Percentiles rank a stretch among this genome's conserved stretches.
Evolutionary conservation across 2,888 invertebrate genomes (phyloP).

Genomic region (Mamestra brassicae): DNA sequence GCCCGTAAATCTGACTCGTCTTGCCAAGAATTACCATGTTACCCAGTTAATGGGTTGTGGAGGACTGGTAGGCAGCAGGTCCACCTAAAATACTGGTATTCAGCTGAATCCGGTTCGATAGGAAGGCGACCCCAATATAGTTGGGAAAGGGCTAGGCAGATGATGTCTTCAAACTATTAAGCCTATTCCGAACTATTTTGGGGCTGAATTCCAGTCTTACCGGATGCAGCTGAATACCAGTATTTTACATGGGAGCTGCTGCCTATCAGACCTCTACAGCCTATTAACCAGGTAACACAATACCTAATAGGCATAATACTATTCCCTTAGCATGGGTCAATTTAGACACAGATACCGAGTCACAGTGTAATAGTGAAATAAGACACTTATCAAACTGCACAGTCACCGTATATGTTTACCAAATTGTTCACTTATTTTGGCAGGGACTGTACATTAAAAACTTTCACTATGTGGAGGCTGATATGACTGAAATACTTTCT

Average conservation of each 20-base stretch:
- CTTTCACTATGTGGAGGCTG: constrained; percentile 29
- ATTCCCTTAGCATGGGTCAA: not conserved
- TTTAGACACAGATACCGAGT: not conserved
- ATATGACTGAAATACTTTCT: constrained; percentile 43
- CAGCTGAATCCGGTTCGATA: no score
- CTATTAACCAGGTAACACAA: not conserved
- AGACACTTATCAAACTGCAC: not conserved
- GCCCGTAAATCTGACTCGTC: no score
- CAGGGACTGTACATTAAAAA: constrained; percentile 6
- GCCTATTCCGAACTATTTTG: not conserved
- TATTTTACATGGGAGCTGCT: not conserved
- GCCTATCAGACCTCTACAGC: not conserved
- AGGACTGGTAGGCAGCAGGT: no score
- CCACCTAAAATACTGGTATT: no score
- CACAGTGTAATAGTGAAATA: not conserved
- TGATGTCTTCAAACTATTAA: not conserved
- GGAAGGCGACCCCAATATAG: no score
- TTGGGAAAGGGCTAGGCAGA: no score
- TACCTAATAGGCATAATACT: not conserved
- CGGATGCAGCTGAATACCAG: not conserved
- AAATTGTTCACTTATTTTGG: constrained; percentile 13
- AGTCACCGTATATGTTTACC: constrained; percentile 9
- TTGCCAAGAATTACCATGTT: no score
- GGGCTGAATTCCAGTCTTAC: not conserved
- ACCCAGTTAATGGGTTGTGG: no score